Evolutionary conservation across 2,888 invertebrate genomes (phyloP).

Genomic region (Ryuthela nishihirai): DNA sequence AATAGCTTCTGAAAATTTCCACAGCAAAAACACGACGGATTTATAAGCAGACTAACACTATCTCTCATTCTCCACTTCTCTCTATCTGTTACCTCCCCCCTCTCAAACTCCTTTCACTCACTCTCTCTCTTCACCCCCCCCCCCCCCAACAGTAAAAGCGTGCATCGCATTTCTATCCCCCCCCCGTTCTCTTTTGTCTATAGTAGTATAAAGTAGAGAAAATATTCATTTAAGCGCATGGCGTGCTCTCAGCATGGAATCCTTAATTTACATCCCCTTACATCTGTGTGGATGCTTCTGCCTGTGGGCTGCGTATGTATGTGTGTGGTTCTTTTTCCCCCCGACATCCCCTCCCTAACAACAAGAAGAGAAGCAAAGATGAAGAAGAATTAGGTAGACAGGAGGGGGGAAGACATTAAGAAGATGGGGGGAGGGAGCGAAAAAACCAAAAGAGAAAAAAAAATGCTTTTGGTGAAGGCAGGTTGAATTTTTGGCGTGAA

Average conservation of each 20-base stretch:
- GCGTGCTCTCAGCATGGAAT: not conserved
- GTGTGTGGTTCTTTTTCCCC: conserved; percentile 1
- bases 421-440: too few species aligned
- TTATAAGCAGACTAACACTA: not conserved
- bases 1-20: not conserved
- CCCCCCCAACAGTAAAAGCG: not conserved
- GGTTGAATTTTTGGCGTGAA: not conserved
- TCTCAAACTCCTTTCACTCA: not conserved
- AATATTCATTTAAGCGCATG: not conserved
- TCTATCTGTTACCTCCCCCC: not conserved
- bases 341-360: not conserved
- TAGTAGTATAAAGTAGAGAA: not conserved
- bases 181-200: not conserved
- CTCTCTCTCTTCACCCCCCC: not conserved
- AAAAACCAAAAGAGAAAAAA: not conserved
- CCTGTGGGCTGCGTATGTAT: not conserved
- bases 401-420: not conserved
- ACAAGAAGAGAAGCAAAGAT: not conserved
- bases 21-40: not conserved
- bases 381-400: not conserved
- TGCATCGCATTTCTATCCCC: not conserved
- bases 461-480: not conserved
- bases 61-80: not conserved
- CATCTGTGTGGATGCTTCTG: not conserved
- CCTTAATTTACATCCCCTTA: not conserved